Percentiles rank a stretch among this genome's conserved stretches.
These are phyloP conservation scores for Drosophila atroscutellata DNA, from an alignment of 2,888 invertebrate genomes.

Conservation along the genomic window DNA sequence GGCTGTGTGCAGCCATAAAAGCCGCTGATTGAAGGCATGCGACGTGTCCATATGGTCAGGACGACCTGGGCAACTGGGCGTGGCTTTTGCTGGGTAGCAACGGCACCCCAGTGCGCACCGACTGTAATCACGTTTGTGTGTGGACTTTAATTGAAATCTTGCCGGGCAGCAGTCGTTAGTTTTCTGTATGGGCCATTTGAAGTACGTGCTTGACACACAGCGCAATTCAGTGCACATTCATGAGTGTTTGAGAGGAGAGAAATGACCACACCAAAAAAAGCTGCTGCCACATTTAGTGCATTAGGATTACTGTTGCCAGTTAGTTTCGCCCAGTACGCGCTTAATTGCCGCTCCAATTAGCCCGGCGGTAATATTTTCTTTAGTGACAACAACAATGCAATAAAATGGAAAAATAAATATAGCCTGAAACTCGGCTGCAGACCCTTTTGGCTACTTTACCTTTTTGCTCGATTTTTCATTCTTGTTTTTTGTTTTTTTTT, in stretches of 20 bases:
- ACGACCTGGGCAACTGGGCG: conserved; percentile 16
- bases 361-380: conserved; percentile 37
- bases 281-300: not conserved
- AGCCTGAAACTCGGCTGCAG: conserved; percentile 26
- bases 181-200: conserved; percentile 59
- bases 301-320: not conserved
- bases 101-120: conserved; percentile 7
- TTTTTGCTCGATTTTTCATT: not conserved
- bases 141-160: conserved; percentile 73
- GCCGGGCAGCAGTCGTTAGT: conserved; percentile 48
- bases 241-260: not conserved
- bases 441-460: conserved; percentile 11
- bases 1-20: conserved; percentile 47
- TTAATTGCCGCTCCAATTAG: conserved; percentile 69
- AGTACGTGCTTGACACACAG: conserved; percentile 68
- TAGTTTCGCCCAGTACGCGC: not conserved
- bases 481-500: not conserved
- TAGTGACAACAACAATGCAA: conserved; percentile 22
- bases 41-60: conserved; percentile 59
- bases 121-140: conserved; percentile 31
- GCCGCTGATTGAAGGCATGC: conserved; percentile 55
- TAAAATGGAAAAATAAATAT: conserved; percentile 33
- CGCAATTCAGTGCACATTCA: not conserved
- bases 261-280: not conserved
- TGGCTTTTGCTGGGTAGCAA: conserved; percentile 6